These are phyloP conservation scores for Homarus americanus DNA, from an alignment of 1,140 invertebrate genomes.

Conservation along the genomic window DNA sequence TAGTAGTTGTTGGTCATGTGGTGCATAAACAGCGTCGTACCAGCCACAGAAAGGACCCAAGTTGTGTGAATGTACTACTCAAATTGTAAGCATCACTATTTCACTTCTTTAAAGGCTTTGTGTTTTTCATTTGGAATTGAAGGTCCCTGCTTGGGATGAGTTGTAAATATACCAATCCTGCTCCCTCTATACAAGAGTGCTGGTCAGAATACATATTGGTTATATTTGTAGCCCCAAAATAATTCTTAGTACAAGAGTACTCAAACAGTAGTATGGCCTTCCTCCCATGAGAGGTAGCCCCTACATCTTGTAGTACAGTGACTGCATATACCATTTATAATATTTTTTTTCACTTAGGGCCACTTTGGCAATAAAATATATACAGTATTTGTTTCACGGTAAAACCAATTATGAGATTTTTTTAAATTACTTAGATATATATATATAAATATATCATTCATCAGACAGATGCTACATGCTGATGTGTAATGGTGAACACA, in stretches of 20 bases:
- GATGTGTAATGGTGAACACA: neutral
- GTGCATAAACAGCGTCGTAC: neutral
- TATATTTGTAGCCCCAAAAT: neutral
- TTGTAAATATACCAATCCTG: neutral
- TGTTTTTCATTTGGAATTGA: neutral
- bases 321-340: neutral
- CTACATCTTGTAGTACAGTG: neutral
- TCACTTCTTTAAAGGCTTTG: neutral
- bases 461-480: neutral
- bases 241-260: neutral
- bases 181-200: neutral
- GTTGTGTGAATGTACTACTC: neutral
- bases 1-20: neutral
- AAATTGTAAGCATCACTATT: neutral
- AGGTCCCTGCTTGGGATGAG: neutral
- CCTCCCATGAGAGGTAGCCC: neutral
- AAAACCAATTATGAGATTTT: neutral
- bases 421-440: neutral
- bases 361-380: neutral
- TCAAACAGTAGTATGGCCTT: neutral
- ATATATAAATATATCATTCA: neutral
- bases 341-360: neutral
- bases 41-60: neutral
- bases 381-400: neutral
- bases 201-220: neutral